Evolutionary conservation across 2,113 vertebrate genomes (phyloP), one percentile per base, ranked within the genome.

Genomic region (Ariopsis seemanni): DNA sequence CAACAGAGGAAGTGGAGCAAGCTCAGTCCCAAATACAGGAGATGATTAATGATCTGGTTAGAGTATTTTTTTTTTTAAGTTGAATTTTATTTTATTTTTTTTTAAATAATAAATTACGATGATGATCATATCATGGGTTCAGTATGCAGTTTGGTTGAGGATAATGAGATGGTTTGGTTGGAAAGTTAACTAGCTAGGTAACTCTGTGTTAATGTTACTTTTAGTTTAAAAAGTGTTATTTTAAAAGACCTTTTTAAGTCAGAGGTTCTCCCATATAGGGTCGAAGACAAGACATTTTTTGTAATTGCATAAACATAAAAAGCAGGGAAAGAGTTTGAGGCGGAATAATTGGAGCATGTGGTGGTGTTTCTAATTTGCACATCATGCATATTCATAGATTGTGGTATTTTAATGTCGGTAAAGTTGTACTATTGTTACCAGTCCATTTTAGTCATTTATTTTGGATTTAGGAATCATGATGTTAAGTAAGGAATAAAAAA

Each of bases 21-120:
- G 96, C 95, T 86, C 95, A 95, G 91, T 75, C 91, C 18, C 95
- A 97, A 90, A 94, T 96, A 77, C 94, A 96, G 55, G 94, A 95
- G 74, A 96, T 97, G 88, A 94, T 96, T 88, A 95, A 94, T 65
- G 95, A 96, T 87, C 91, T 96, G 93, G 94, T 96, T 77, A 94
- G 94, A 71, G 42, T 71, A 84, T 11, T 83, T 4, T 57, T 42
- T 62, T 53, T 18, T 60, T 57, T 15, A 42, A 42, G 1, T 14
- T 50, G 25, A 25, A 18, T 50, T 15, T 52, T 63, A 30, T 65
- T 69, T 0, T 58, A 8, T 48, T 1, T 79, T 55, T 53, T 53
- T 53, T 53, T 53, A 53, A 53, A 9, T 53, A 53, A 57, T 11
- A 12, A 57, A 42, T 42, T 42, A 42, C 3, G 42, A 42, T 42